phyloP scores from a whole-genome alignment of 2,113 vertebrate genomes.

The Leiothrix lutea region DNA sequence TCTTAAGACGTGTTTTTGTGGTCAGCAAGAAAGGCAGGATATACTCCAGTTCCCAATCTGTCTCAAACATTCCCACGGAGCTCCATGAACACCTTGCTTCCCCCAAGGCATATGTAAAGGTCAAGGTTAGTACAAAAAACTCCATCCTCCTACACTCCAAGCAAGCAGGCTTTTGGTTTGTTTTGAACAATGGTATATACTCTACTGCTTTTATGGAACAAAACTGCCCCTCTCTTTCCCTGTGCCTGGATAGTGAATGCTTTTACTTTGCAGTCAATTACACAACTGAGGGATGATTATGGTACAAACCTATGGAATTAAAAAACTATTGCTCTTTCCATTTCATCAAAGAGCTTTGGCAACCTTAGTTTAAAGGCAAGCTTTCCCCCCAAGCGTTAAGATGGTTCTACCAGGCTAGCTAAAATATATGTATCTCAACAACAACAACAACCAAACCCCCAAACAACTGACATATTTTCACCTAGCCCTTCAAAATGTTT shows the following conservation, averaged over 20 bases:
- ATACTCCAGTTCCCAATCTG: neutral
- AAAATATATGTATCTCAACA: neutral
- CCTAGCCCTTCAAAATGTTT: neutral
- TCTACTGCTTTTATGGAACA: neutral
- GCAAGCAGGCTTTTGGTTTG: neutral
- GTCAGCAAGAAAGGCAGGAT: constrained; percentile 44
- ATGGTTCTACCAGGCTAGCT: neutral
- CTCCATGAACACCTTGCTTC: neutral
- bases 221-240: neutral
- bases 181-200: neutral
- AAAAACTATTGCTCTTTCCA: neutral
- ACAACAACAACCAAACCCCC: neutral
- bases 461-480: neutral
- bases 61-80: neutral
- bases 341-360: neutral
- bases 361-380: neutral
- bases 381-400: neutral
- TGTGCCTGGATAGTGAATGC: neutral
- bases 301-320: neutral
- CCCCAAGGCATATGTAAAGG: constrained; percentile 1
- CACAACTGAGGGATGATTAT: neutral
- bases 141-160: neutral
- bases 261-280: neutral
- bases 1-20: constrained; percentile 38
- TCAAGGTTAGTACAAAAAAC: neutral